Conservation (phyloP, 2,888 invertebrate species). For the Bedellia somnulentella region DNA sequence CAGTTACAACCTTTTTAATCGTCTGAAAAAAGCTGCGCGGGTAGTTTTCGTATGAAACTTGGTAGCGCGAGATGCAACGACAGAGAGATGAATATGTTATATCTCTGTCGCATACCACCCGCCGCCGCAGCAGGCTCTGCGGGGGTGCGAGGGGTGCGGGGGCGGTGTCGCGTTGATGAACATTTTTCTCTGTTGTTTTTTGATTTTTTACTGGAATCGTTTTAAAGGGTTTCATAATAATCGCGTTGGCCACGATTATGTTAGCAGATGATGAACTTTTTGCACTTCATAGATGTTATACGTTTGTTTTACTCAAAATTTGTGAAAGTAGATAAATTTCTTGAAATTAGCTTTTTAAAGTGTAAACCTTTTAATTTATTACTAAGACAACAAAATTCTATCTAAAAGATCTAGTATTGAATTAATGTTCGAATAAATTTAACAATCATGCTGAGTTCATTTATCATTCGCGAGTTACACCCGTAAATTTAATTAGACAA, state of each 20-base stretch:
- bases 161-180: constrained; percentile 60
- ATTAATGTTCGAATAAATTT: too few species aligned
- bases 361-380: neutral
- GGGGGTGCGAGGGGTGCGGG: constrained; percentile 21
- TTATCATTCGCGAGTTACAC: too few species aligned
- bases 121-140: constrained; percentile 39
- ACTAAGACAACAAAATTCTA: too few species aligned
- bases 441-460: too few species aligned
- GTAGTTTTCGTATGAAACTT: constrained; percentile 56
- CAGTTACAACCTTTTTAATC: too few species aligned
- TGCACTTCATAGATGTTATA: constrained; percentile 1
- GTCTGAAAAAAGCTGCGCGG: constrained; percentile 30
- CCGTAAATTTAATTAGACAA: too few species aligned
- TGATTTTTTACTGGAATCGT: constrained; percentile 56
- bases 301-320: constrained; percentile 1
- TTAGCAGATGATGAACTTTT: constrained; percentile 35
- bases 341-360: neutral
- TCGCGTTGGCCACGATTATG: constrained; percentile 52
- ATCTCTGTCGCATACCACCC: constrained; percentile 31
- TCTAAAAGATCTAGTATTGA: too few species aligned
- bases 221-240: constrained; percentile 62
- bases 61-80: constrained; percentile 50
- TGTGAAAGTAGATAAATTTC: too few species aligned
- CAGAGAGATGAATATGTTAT: constrained; percentile 18
- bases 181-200: constrained; percentile 50